These are phyloP conservation scores for Pelobates fuscus DNA, from an alignment of 2,113 vertebrate genomes.

Conservation along the genomic window DNA sequence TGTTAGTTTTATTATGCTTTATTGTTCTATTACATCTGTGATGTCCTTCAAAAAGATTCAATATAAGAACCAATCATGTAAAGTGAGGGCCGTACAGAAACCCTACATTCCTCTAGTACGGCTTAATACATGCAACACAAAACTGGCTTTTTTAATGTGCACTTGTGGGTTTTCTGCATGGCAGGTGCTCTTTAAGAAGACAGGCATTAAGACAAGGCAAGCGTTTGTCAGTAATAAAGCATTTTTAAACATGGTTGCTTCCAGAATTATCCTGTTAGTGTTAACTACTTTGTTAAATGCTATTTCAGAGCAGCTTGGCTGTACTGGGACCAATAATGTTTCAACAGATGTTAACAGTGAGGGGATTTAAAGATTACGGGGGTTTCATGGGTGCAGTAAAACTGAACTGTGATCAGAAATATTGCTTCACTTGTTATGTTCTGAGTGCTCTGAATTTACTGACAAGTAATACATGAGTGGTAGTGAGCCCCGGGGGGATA, in stretches of 20 bases:
- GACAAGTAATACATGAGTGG: conserved; percentile 77
- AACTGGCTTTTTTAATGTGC: not conserved
- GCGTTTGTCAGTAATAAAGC: conserved; percentile 53
- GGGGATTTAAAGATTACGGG: conserved; percentile 93
- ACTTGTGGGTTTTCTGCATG: not conserved
- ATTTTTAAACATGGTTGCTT: conserved; percentile 64
- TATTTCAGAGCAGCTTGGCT: conserved; percentile 80
- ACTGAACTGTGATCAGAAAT: conserved; percentile 86
- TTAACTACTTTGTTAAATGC: conserved; percentile 80
- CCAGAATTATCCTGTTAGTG: conserved; percentile 74
- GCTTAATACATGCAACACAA: too few species aligned
- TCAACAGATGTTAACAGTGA: conserved; percentile 98
- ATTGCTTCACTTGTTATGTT: conserved; percentile 84
- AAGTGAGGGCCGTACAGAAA: too few species aligned
- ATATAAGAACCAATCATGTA: too few species aligned
- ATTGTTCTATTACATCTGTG: too few species aligned
- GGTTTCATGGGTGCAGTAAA: conserved; percentile 90
- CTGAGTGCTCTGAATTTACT: conserved; percentile 73
- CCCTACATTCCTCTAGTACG: too few species aligned
- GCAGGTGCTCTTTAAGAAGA: not conserved
- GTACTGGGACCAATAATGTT: conserved; percentile 93
- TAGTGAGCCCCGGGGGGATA: conserved; percentile 72
- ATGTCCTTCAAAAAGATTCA: too few species aligned
- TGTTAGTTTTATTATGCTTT: too few species aligned
- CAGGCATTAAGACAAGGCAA: not conserved